phyloP scores from a whole-genome alignment of 2,888 invertebrate species.

The Ochropleura leucogaster region DNA sequence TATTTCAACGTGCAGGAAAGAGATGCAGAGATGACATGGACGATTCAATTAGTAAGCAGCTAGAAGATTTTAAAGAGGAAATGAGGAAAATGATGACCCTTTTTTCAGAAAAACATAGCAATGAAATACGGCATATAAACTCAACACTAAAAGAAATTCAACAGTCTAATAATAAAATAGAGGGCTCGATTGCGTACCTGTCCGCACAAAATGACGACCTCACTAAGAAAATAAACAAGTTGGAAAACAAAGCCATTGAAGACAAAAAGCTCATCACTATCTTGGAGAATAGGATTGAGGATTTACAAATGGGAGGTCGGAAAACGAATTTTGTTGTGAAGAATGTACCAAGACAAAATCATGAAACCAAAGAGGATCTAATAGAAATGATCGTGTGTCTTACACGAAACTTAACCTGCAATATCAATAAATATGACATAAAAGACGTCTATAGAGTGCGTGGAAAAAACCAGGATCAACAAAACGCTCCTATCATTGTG shows the following conservation, averaged over 20 bases:
- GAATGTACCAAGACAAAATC: no score
- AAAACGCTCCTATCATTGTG: not conserved
- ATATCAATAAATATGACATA: not conserved
- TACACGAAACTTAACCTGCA: not conserved
- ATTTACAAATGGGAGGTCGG: not conserved
- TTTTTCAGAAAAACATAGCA: not conserved
- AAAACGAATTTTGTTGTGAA: not conserved
- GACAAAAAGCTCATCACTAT: not conserved
- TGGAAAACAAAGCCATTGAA: not conserved
- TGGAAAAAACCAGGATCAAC: not conserved
- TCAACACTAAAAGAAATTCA: slow-evolving; percentile 2
- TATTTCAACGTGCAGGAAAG: not conserved
- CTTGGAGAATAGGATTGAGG: not conserved
- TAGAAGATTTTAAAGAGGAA: not conserved
- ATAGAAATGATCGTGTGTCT: not conserved
- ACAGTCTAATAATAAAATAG: slow-evolving; percentile 1
- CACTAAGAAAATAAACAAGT: not conserved
- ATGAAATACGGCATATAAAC: not conserved
- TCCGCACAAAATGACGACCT: slow-evolving; percentile 6
- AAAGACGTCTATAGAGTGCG: not conserved
- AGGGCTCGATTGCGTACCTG: not conserved
- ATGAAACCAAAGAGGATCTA: not conserved
- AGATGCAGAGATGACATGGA: not conserved
- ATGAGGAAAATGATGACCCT: slow-evolving; percentile 1
- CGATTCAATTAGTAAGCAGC: no score